Evolutionary conservation across 92 coral and sea anemone species (phyloP), one percentile per base, ranked within the genome.

Genomic region (Actinostola sp.): DNA sequence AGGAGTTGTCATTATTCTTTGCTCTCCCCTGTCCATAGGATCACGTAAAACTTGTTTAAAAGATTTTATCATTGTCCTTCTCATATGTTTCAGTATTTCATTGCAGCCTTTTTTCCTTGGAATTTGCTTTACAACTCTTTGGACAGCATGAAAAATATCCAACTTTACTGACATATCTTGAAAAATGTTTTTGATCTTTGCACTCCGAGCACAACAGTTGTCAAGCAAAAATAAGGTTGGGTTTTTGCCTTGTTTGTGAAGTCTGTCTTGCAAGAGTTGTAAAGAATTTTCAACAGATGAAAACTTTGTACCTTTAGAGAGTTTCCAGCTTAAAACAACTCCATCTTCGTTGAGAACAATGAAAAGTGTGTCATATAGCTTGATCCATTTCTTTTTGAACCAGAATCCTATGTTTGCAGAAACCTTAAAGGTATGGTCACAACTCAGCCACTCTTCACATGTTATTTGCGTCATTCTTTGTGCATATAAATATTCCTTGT

Each of bases 291-390:
- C 83, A 72, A 80, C 24, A 3, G 90, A 86, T 25, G 89, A 84
- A 77, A 65, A 84, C 60, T 64, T 84, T 10, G 86, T 53, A 32
- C 83, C 86, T 75, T 53, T 75, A 34, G 66, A 80, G 19, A 86
- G 83, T 66, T 86, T 80, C 90, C 83, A 80, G 70, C 80, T 75
- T 13, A 75, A 19, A 33, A 66, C 86, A 69, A 39, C 38, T 27
- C 86, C 86, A 20, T 86, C 68, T 76, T 86, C 91, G 63, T 86
- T 80, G 33, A 80, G 86, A 41, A 86, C 80, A 70, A 85, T 74
- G 26, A 85, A 85, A 21, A 80, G 55, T 29, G 91, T 75, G 42
- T 80, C 86, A 70, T 80, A 86, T 32, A 80, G 58, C 63, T 81
- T 86, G 56, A 86, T 77, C 91, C 91, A 86, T 31, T 69, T 67